These are phyloP conservation scores for Nezara viridula DNA, from an alignment of 2,888 invertebrate genomes.

Conservation along the genomic window DNA sequence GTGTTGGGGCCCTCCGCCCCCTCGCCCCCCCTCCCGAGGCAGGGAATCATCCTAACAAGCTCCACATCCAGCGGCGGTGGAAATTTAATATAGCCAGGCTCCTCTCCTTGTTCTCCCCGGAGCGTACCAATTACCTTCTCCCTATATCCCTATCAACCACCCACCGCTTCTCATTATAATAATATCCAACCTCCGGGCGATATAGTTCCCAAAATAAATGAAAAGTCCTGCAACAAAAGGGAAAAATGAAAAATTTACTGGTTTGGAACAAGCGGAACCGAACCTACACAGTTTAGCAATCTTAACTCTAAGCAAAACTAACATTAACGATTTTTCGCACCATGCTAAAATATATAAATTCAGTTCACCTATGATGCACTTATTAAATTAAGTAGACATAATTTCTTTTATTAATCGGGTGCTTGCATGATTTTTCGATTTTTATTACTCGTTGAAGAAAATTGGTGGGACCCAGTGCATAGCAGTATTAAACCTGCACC, in stretches of 20 bases:
- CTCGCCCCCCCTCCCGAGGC: neutral
- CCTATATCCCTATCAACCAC: neutral
- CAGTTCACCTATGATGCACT: no score
- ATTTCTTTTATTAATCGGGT: no score
- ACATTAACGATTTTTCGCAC: no score
- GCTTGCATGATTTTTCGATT: no score
- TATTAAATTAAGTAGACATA: no score
- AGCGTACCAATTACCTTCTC: neutral
- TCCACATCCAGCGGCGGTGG: conserved; percentile 17
- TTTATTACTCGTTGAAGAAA: no score
- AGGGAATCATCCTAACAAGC: conserved; percentile 19
- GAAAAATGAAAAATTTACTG: neutral
- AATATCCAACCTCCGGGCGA: neutral
- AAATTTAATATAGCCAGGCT: conserved; percentile 1
- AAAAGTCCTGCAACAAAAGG: neutral
- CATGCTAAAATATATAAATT: no score
- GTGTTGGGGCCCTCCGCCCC: neutral
- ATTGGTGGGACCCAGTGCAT: no score
- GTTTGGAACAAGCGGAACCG: neutral
- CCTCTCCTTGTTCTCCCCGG: neutral
- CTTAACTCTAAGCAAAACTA: no score
- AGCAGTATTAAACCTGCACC: no score
- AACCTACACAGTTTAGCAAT: neutral
- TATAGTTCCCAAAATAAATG: neutral
- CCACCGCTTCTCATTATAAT: neutral